Evolutionary conservation across 1,140 invertebrate species (phyloP).

Genomic region (Hycleus phaleratus): DNA sequence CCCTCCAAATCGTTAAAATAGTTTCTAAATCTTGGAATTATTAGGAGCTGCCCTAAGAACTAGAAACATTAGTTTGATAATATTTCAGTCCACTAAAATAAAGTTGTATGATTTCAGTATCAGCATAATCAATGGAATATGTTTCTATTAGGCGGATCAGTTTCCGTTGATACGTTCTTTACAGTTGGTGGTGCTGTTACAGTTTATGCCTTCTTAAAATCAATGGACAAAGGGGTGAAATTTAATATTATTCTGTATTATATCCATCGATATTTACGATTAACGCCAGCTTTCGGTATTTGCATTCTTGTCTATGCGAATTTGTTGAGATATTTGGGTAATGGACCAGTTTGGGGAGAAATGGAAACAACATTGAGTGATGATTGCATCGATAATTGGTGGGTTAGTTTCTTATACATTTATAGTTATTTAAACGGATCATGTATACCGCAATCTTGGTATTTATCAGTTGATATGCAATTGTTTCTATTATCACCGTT

Average conservation of each 20-base stretch:
- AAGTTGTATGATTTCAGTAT: not conserved
- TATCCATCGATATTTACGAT: slow-evolving; percentile 47
- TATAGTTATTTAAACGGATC: slow-evolving; percentile 37
- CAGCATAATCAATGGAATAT: not conserved
- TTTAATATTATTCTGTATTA: slow-evolving; percentile 44
- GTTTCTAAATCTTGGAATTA: not conserved
- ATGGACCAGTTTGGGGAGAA: slow-evolving; percentile 43
- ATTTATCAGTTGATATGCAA: slow-evolving; percentile 17
- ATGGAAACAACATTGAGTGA: slow-evolving; percentile 26
- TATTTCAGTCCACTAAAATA: slow-evolving; percentile 32
- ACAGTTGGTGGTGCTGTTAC: slow-evolving; percentile 53
- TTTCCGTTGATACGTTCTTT: slow-evolving; percentile 51
- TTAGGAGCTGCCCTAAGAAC: too few species aligned
- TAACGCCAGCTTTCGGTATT: slow-evolving; percentile 15
- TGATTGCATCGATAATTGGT: slow-evolving; percentile 45
- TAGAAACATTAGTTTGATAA: too few species aligned
- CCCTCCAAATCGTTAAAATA: not conserved
- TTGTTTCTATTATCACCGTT: slow-evolving; percentile 18
- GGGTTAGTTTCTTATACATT: slow-evolving; percentile 44
- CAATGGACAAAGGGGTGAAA: slow-evolving; percentile 36
- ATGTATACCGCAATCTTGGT: slow-evolving; percentile 14
- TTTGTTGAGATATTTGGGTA: slow-evolving; percentile 3
- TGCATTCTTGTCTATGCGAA: slow-evolving; percentile 3
- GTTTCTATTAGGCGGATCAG: slow-evolving; percentile 20
- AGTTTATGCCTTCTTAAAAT: slow-evolving; percentile 47